Base-by-base conservation (phyloP, 2,888 invertebrate species). In the Dryococelus australis region DNA sequence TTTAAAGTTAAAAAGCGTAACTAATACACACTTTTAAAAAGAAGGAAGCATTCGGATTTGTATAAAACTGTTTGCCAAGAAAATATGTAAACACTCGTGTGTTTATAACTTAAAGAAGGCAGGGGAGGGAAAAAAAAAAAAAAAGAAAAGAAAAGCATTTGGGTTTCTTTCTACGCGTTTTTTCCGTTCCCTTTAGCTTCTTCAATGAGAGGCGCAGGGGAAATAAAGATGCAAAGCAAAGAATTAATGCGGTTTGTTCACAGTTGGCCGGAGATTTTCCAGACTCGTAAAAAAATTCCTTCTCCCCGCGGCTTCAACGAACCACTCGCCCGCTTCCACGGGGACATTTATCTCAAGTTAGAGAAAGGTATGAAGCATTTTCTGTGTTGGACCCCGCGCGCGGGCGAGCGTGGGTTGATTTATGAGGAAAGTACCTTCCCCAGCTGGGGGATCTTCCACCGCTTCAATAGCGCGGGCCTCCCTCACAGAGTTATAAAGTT, bases 191-290 rank as follows among this genome's bases (percentile, higher is more conserved):
- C 1, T 65, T 24, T n/a, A 20, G 6, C 65, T 65, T 8, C n/a
- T 65, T 65, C 65, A 65, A 65, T 65, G 65, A 65, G 20, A 20
- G 65, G 65, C 65, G 65, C 65, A 20, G n/a, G 65, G 65, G 65
- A 65, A 65, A 65, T 65, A 65, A 65, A 65, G 65, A 65, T 65
- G 65, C 65, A 65, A 65, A 65, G n/a, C 65, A 24, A n/a, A 65
- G 65, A 65, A 65, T 65, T 65, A 65, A 65, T 65, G 65, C n/a
- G n/a, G 24, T 65, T 20, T 20, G n/a, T n/a, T 65, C 65, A 65
- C 6, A 24, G 65, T 65, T 24, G 24, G 65, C 65, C 65, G 8
- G 65, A 65, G 65, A 20, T 65, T 24, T 24, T 65, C 24, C 65
- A 65, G 65, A 65, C 65, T n/a, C 65, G 65, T 65, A 65, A 65